Percentiles rank a stretch among this genome's conserved stretches.
Evolutionary conservation across 2,797 vertebrate genomes (phyloP).

Genomic region (Sphaeramia orbicularis): DNA sequence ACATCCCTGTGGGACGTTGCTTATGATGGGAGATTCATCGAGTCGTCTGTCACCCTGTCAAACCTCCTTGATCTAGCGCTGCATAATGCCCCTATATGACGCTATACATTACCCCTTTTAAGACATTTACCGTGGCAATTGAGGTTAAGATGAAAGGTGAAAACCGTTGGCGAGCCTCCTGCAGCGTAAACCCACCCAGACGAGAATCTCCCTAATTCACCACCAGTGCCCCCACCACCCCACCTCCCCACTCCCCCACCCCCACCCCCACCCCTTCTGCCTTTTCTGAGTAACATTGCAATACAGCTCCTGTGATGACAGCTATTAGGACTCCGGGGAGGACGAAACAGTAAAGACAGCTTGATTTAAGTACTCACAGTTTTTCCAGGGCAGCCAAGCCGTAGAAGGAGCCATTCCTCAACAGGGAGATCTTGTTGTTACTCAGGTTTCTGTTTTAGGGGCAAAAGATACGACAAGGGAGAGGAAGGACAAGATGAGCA

Average conservation of each 20-base stretch:
- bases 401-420: constrained; percentile 90
- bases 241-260: too few relatives aligned
- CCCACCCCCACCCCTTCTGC: too few relatives aligned
- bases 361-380: constrained; percentile 89
- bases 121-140: constrained; percentile 49
- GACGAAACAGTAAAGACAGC: constrained; percentile 53
- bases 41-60: constrained; percentile 47
- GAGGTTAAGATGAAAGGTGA: constrained; percentile 55
- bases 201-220: constrained; percentile 42
- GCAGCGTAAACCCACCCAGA: constrained; percentile 38
- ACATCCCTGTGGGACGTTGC: constrained; percentile 40
- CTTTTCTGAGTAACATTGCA: constrained; percentile 14
- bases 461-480: constrained; percentile 34
- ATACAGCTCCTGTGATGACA: constrained; percentile 44
- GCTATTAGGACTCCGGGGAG: constrained; percentile 56
- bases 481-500: constrained; percentile 45
- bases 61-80: constrained; percentile 24
- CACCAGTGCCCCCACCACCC: constrained; percentile 23
- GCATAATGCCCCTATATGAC: constrained; percentile 46
- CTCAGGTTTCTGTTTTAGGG: constrained; percentile 88
- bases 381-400: constrained; percentile 89
- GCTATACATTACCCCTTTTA: constrained; percentile 55
- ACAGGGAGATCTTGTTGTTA: constrained; percentile 89
- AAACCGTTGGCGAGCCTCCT: constrained; percentile 25
- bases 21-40: constrained; percentile 45